phyloP scores from a whole-genome alignment of 2,888 invertebrate species.

The Romanomermis culicivorax region DNA sequence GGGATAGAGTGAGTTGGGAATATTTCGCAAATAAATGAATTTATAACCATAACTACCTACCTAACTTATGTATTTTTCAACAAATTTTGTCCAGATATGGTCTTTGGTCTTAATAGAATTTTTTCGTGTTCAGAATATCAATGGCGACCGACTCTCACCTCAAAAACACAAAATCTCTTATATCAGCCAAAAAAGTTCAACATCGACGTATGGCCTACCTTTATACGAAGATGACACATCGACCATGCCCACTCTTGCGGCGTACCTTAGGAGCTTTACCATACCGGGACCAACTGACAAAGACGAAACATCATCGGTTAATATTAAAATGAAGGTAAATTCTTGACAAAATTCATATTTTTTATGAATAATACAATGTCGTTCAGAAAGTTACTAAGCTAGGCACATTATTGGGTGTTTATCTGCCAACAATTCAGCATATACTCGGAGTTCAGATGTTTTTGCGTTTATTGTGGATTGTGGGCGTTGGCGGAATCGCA shows the following conservation, averaged over 20 bases:
- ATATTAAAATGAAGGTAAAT: too few species aligned
- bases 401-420: constrained; percentile 94
- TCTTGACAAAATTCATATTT: too few species aligned
- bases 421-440: constrained; percentile 94
- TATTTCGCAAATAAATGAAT: too few species aligned
- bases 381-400: constrained; percentile 45
- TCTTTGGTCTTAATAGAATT: too few species aligned
- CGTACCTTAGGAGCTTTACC: neutral
- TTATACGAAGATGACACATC: constrained; percentile 1
- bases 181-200: neutral
- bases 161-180: too few species aligned
- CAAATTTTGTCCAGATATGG: too few species aligned
- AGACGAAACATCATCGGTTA: neutral
- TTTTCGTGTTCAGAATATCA: too few species aligned
- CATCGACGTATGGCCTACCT: neutral
- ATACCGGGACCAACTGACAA: neutral
- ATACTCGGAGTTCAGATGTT: constrained; percentile 98
- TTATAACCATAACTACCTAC: too few species aligned
- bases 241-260: constrained; percentile 1
- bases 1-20: too few species aligned
- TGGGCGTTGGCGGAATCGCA: constrained; percentile 84
- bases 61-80: too few species aligned
- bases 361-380: neutral
- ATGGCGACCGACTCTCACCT: too few species aligned
- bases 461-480: constrained; percentile 95